Base-by-base conservation (phyloP, 1,140 invertebrate species). In the Caenorhabditis brenneri region DNA sequence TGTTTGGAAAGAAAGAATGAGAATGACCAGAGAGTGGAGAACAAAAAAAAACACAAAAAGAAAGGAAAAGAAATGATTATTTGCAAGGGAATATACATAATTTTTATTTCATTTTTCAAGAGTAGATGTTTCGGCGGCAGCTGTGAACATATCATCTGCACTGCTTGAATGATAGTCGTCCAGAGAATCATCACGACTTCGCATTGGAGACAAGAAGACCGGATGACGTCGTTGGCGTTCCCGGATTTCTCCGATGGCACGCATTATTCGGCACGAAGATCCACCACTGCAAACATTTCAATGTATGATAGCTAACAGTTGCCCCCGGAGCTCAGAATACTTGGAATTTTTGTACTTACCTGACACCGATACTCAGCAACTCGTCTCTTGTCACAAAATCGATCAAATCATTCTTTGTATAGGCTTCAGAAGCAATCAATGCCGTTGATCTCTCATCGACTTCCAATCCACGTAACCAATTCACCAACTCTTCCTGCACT, bases 351-450 rank as follows among this genome's bases (percentile, higher is more conserved):
- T n/a, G 48, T 51, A 81, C 92, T 91, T 91, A 95, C 94, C 93
- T 94, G 58, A 96, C 91, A 55, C 93, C 93, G 58, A 96, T 88
- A 88, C 93, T 93, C 69, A 93, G 92, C 65, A 96, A 90, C 92
- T 96, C 95, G 85, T 95, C 94, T 88, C 94, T 92, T 1, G 93
- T 94, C 84, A 95, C 92, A 86, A 94, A 93, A 84, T 93, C 93
- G 49, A 95, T 91, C 33, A 96, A 91, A 91, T 96, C 95, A 79
- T 94, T 93, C 86, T 95, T 93, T 12, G 93, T 94, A 89, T 95
- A 96, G 84, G 95, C 94, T 91, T 96, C 94, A 79, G 92, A 89
- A 24, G 94, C 87, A 88, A 96, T 93, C 93, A 94, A 85, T 31
- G 92, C 91, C 55, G 88, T 88, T 24, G 84, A 87, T 69, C 53